phyloP scores from a whole-genome alignment of 1,140 invertebrate genomes.

The Hycleus cichorii region DNA sequence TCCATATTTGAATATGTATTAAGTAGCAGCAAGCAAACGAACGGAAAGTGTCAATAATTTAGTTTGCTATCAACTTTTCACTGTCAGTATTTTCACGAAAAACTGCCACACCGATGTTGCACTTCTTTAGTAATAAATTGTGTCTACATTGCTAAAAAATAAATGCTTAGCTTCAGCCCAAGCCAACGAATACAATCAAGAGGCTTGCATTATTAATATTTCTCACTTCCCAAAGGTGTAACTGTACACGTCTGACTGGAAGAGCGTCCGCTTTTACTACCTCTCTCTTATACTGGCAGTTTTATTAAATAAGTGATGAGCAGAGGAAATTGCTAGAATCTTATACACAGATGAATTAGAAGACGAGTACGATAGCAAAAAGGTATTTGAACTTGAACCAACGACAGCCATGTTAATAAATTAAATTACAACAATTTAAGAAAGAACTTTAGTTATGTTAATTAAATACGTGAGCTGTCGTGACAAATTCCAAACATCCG shows the following conservation, averaged over 20 bases:
- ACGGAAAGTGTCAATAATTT: slow-evolving; percentile 25
- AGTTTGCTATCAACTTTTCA: slow-evolving; percentile 23
- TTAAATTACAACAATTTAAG: slow-evolving; percentile 25
- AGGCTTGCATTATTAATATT: slow-evolving; percentile 25
- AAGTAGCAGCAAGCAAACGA: slow-evolving; percentile 20
- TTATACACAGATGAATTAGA: slow-evolving; percentile 1
- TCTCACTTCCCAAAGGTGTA: slow-evolving; percentile 25
- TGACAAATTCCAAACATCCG: slow-evolving; percentile 19
- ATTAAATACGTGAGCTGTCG: slow-evolving; percentile 22
- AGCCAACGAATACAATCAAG: slow-evolving; percentile 21
- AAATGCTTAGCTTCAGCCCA: slow-evolving; percentile 18
- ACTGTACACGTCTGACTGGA: slow-evolving; percentile 4
- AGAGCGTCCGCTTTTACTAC: slow-evolving; percentile 6
- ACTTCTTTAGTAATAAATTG: slow-evolving; percentile 20
- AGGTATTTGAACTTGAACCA: slow-evolving; percentile 10
- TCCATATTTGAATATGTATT: slow-evolving; percentile 27
- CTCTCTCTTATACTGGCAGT: neutral
- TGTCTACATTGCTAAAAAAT: slow-evolving; percentile 24
- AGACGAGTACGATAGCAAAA: too few relatives aligned
- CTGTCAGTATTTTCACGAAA: slow-evolving; percentile 19
- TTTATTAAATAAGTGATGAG: slow-evolving; percentile 22
- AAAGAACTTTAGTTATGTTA: slow-evolving; percentile 23
- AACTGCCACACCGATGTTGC: neutral
- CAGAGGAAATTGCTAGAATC: slow-evolving; percentile 20
- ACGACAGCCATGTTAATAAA: slow-evolving; percentile 19